Base-by-base conservation (phyloP, 1,140 invertebrate genomes). In the Melipona quadrifasciata region DNA sequence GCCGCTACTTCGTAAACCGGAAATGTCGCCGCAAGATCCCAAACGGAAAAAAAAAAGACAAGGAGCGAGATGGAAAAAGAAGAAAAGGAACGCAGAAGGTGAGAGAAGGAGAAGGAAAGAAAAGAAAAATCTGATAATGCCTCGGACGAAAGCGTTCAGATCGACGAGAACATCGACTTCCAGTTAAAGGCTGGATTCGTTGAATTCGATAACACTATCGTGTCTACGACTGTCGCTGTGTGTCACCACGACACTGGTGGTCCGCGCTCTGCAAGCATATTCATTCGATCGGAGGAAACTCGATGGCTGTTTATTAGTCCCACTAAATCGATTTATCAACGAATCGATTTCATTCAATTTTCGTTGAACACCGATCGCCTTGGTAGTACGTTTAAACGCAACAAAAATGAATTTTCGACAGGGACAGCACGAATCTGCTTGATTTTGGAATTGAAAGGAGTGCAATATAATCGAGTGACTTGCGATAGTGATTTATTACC, bases 1-100 rank as follows among this genome's bases (percentile, higher is more conserved):
- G 84, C 85, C 82, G 85, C 82, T 86, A 85, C 86, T 91, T 68
- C 79, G 64, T 85, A 85, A 39, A 87, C 82, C 85, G 90, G 90
- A 89, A 92, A 91, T 88, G 88, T 83, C 87, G 76, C 87, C 80
- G 39, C 39, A 31, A 31, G 83, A 86, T 86, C 85, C 73, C 87
- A 91, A 90, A 90, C 88, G 87, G 80, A 27, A 14, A 78, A 1
- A 14, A 51, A 61, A 19, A 53, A 39, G 47, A 8, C 17, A 12
- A 31, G 24, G 17, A 55, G 6, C 39, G 2, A 68, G 64, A n/a
- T n/a, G n/a, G 17, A 27, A 61, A 21, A 70, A 64, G 61, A n/a
- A 53, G 47, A 8, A 17, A 12, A 31, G 24, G 17, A 55, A 39
- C 39, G 2, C 31, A 24, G n/a, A 12, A 21, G 8, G 10, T 5